Conservation (phyloP, 1,140 invertebrate species). For the Anagrus nilaparvatae region DNA sequence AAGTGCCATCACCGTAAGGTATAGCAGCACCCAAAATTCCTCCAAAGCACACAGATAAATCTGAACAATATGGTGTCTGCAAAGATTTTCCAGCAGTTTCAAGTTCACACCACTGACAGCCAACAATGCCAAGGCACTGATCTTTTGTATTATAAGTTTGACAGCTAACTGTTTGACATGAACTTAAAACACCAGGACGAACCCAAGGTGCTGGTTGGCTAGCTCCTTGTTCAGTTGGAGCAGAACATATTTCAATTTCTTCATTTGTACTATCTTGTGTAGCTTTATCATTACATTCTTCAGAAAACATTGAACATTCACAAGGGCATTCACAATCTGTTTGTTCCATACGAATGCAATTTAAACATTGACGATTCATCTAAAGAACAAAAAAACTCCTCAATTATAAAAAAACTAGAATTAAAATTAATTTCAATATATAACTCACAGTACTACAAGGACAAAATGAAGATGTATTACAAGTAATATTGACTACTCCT, state of each 20-base stretch:
- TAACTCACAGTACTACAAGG: constrained; percentile 75
- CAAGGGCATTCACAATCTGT: constrained; percentile 92
- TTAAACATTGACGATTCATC: constrained; percentile 78
- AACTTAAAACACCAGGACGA: constrained; percentile 37
- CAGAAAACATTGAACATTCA: constrained; percentile 69
- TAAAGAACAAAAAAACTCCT: constrained; percentile 23
- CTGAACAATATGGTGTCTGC: constrained; percentile 64
- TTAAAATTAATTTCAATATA: constrained; percentile 7
- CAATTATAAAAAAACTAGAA: constrained; percentile 12
- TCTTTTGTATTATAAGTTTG: constrained; percentile 61
- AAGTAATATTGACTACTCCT: constrained; percentile 74
- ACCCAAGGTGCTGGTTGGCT: constrained; percentile 31
- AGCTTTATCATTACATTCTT: constrained; percentile 36
- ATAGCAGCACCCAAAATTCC: constrained; percentile 72
- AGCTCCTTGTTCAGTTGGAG: constrained; percentile 34
- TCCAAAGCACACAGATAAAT: constrained; percentile 71
- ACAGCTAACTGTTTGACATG: constrained; percentile 69
- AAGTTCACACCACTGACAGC: constrained; percentile 85
- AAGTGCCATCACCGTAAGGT: constrained; percentile 66
- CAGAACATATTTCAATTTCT: constrained; percentile 28
- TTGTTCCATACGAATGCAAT: constrained; percentile 90
- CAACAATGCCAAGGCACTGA: constrained; percentile 72
- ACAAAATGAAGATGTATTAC: constrained; percentile 76
- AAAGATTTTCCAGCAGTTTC: constrained; percentile 59
- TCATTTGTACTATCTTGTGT: constrained; percentile 22